phyloP scores from a whole-genome alignment of 2,797 vertebrate species.

The Crenuchus spilurus region DNA sequence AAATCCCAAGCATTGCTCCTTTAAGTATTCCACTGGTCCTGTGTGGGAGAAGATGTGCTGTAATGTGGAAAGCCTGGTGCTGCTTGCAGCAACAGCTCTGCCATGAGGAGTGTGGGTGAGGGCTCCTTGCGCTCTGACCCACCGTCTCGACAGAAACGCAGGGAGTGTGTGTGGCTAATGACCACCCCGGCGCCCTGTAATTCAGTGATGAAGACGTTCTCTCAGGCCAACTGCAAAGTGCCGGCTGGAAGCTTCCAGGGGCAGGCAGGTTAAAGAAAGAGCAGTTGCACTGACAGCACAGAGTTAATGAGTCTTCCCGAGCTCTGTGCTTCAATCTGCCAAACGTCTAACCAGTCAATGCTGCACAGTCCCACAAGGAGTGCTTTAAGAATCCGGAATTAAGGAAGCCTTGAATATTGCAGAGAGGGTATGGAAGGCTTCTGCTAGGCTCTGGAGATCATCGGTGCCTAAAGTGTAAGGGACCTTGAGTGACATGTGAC shows the following conservation, averaged over 20 bases:
- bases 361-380: conserved; percentile 4
- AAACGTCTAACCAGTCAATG: conserved; percentile 41
- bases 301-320: conserved; percentile 45
- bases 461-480: conserved; percentile 5
- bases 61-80: not conserved
- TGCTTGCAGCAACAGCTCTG: not conserved
- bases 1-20: not conserved
- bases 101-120: conserved; percentile 15
- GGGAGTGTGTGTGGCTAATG: conserved; percentile 28
- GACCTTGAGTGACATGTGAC: conserved; percentile 51
- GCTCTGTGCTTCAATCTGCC: conserved; percentile 28
- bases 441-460: conserved; percentile 12
- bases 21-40: not conserved
- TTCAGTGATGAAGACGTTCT: conserved; percentile 44
- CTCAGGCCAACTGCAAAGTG: conserved; percentile 18
- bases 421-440: not conserved
- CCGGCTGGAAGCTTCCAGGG: conserved; percentile 29
- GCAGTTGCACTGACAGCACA: conserved; percentile 14
- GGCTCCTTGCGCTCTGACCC: conserved; percentile 6
- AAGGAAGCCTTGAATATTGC: not conserved
- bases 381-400: conserved; percentile 17
- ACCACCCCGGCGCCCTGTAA: conserved; percentile 40
- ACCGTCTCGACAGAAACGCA: conserved; percentile 1
- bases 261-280: conserved; percentile 46
- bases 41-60: not conserved